Base-by-base conservation (phyloP, 1,140 invertebrate genomes). In the Drosophila pandora region DNA sequence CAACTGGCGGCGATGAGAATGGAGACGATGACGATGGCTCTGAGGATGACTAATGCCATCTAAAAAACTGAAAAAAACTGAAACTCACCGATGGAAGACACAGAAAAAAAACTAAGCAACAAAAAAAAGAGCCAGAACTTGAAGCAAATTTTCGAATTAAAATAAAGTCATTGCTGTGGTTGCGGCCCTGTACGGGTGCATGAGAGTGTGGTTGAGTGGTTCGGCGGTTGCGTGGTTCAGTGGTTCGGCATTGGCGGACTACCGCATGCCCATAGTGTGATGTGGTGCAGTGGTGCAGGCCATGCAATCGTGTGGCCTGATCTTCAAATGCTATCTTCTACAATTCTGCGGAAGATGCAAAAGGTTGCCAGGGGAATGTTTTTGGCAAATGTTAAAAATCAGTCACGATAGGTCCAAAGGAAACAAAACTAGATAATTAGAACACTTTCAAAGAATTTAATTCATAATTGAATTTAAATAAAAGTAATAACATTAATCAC, bases 161-260 rank as follows among this genome's bases (percentile, higher is more conserved):
- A 71, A 71, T 72, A 61, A 76, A 81, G 78, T 81, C 79, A 77
- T 78, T 58, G 74, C 62, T 73, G 69, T 54, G 57, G 58, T 69
- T 61, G 22, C 48, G 23, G 7, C 39, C 13, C 50, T 55, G 59
- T 53, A 59, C 39, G 13, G 41, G 41, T 43, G 41, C 41, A 43
- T 45, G 47, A 8, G 59, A 68, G 61, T 78, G 76, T 68, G 69
- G 72, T 75, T 55, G 56, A 58, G 45, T 72, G 76, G 75, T 43
- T 73, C 61, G 64, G 41, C 41, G 62, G 68, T 67, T 69, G 56
- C 56, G 50, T 72, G 76, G 75, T 57, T 79, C 62, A 79, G 48
- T 62, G 62, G 68, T 61, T 70, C 41, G 50, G 39, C 64, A 76
- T 69, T 69, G 67, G 67, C 57, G 64, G 67, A 49, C 45, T 69